Conservation (phyloP, 1,140 invertebrate genomes). For the Tachypleus tridentatus region DNA sequence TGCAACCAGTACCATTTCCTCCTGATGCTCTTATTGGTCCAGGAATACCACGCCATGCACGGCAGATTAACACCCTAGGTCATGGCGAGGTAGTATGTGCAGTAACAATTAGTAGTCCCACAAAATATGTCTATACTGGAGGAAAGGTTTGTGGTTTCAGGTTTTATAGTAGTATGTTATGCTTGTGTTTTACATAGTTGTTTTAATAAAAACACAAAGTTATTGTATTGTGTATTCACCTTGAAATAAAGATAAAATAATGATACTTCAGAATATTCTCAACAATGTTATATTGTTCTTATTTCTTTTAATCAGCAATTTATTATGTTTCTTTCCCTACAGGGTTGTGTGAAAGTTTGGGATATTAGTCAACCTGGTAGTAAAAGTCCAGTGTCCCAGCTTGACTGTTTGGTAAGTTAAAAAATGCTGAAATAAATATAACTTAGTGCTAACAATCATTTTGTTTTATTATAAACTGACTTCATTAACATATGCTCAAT, state of each 20-base stretch:
- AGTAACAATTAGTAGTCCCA: constrained; percentile 72
- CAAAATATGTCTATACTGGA: constrained; percentile 91
- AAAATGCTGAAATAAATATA: too few relatives aligned
- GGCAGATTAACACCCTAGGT: constrained; percentile 76
- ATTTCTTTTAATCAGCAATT: too few relatives aligned
- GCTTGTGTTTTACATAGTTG: too few relatives aligned
- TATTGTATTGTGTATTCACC: neutral
- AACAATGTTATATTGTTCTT: too few relatives aligned
- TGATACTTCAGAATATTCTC: too few relatives aligned
- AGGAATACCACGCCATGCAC: constrained; percentile 80
- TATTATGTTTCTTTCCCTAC: neutral
- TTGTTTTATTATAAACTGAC: too few relatives aligned
- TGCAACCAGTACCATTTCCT: constrained; percentile 91
- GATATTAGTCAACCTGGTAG: constrained; percentile 65
- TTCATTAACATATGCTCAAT: too few relatives aligned
- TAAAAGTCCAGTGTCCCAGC: constrained; percentile 73
- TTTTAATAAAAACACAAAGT: too few relatives aligned
- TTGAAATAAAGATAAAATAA: too few relatives aligned
- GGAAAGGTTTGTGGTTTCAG: constrained; percentile 50
- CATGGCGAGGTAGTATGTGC: constrained; percentile 93
- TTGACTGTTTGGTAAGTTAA: constrained; percentile 72
- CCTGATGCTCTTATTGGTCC: constrained; percentile 80
- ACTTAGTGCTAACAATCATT: too few relatives aligned
- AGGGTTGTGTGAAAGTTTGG: constrained; percentile 87
- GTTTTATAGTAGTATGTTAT: too few relatives aligned